phyloP scores from a whole-genome alignment of 2,888 invertebrate genomes.

The Tolmerus cingulatus region DNA sequence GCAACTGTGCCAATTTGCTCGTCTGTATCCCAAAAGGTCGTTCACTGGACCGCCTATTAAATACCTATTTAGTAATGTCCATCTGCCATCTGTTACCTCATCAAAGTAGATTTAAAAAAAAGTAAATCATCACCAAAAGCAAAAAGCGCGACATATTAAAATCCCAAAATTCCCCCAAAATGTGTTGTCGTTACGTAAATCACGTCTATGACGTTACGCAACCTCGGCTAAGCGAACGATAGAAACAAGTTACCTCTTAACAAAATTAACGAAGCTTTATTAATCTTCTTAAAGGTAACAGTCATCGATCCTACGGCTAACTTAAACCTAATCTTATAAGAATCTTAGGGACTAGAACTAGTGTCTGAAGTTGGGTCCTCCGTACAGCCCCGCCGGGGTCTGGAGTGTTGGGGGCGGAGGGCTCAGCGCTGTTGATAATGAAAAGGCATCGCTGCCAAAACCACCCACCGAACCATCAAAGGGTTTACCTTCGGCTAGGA shows the following conservation, averaged over 20 bases:
- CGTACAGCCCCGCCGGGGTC: background rate
- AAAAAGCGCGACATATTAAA: background rate
- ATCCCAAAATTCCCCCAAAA: background rate
- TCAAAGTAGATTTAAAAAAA: background rate
- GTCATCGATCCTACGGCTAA: background rate
- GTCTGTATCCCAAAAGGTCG: background rate
- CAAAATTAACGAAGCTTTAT: background rate
- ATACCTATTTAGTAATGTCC: background rate
- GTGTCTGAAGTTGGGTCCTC: constrained; percentile 1
- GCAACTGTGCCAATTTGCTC: background rate
- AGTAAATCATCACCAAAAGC: background rate
- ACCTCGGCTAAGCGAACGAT: background rate
- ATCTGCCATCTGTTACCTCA: background rate
- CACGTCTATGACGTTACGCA: background rate
- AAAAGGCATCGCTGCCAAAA: background rate
- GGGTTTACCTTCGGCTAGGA: background rate
- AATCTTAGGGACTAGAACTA: background rate
- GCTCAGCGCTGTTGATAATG: background rate
- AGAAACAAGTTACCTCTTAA: background rate
- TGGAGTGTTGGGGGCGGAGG: background rate
- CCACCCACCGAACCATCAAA: background rate
- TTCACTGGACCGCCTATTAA: background rate
- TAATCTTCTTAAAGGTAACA: background rate
- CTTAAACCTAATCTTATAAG: background rate
- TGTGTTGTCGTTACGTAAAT: background rate